These are phyloP conservation scores for Bombus waltoni DNA, from an alignment of 1,140 invertebrate species.

Conservation along the genomic window DNA sequence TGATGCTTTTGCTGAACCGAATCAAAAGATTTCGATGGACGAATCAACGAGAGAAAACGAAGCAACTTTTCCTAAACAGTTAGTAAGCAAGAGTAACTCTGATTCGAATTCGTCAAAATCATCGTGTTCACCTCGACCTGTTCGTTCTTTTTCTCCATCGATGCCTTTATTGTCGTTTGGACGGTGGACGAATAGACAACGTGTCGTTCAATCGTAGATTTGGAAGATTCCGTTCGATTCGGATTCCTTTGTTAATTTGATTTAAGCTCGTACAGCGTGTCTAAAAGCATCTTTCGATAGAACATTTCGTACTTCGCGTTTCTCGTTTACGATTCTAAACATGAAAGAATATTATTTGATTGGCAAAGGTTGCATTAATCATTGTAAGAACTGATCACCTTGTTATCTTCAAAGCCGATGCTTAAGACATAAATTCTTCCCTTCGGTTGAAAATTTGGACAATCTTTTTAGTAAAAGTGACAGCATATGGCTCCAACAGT, in stretches of 20 bases:
- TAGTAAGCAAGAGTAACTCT: background rate
- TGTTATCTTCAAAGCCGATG: no score
- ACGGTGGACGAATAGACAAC: conserved; percentile 2
- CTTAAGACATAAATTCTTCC: conserved; percentile 12
- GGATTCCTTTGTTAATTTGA: background rate
- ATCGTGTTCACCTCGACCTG: background rate
- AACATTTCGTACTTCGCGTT: background rate
- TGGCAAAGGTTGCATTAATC: no score
- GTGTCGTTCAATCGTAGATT: background rate
- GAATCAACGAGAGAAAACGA: background rate
- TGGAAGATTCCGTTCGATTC: background rate
- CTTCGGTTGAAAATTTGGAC: background rate
- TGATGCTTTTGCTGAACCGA: background rate
- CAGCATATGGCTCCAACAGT: conserved; percentile 22
- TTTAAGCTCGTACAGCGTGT: background rate
- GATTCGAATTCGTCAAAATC: background rate
- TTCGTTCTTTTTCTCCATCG: conserved; percentile 2
- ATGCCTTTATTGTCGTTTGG: conserved; percentile 59
- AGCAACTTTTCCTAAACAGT: background rate
- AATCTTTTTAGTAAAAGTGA: background rate
- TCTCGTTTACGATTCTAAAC: background rate
- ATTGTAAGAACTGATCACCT: no score
- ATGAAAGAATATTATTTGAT: background rate
- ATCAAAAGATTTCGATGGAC: background rate
- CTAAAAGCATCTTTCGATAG: background rate